Conservation (phyloP, 2,113 vertebrate species). For the Rhineura floridana region DNA sequence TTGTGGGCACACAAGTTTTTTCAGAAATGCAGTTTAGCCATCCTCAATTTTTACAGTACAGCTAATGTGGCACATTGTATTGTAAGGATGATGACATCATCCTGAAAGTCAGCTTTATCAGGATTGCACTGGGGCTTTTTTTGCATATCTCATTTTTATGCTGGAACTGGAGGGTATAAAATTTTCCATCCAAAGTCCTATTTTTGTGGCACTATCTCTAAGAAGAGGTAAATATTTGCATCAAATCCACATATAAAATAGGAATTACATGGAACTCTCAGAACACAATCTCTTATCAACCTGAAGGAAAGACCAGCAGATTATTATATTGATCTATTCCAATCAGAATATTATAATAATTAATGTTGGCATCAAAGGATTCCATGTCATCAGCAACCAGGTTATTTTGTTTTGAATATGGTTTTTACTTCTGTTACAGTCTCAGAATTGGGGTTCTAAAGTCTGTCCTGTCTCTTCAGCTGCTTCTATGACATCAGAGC, state of each 20-base stretch:
- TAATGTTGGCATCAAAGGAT: not conserved
- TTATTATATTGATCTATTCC: not conserved
- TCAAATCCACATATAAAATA: not conserved
- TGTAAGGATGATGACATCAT: slow-evolving; percentile 26
- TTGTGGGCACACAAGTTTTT: too few relatives aligned
- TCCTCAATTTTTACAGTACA: not conserved
- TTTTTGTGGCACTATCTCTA: not conserved
- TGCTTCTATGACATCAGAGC: not conserved
- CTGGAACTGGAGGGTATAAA: too few relatives aligned
- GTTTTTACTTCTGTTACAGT: not conserved
- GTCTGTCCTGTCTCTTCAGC: not conserved
- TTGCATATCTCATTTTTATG: too few relatives aligned
- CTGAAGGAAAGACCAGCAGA: not conserved
- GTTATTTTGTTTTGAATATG: slow-evolving; percentile 2
- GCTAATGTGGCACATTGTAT: slow-evolving; percentile 22
- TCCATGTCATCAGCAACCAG: not conserved
- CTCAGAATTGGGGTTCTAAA: not conserved
- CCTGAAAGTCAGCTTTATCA: not conserved
- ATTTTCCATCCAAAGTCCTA: not conserved
- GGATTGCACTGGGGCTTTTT: not conserved
- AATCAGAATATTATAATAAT: not conserved
- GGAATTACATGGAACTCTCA: not conserved
- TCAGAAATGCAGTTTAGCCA: slow-evolving; percentile 27
- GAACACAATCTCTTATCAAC: not conserved
- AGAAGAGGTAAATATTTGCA: not conserved